A percentile compares a stretch with the other conserved stretches of the same genome.
These are phyloP conservation scores for Notodonta ziczac DNA, from an alignment of 2,888 invertebrate species.

Conservation along the genomic window DNA sequence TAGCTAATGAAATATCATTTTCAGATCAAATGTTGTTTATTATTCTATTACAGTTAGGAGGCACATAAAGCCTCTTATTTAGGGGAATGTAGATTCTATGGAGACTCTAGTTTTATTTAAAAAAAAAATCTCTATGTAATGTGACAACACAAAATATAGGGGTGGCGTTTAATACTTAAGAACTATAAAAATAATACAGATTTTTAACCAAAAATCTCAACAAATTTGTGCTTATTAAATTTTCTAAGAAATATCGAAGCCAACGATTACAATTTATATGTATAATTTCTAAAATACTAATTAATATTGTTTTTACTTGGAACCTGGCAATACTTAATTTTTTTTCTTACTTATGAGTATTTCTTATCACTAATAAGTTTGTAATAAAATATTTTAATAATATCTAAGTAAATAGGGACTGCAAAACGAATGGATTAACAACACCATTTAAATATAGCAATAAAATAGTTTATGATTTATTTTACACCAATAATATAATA, in stretches of 20 bases:
- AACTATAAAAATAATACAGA: conserved; percentile 27
- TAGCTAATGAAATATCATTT: conserved; percentile 26
- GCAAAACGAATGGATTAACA: not conserved
- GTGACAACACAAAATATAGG: not conserved
- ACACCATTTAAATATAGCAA: not conserved
- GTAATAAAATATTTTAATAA: conserved; percentile 34
- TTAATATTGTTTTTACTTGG: not conserved
- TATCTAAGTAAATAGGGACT: conserved; percentile 13
- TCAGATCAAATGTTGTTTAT: conserved; percentile 19
- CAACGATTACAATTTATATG: conserved; percentile 14
- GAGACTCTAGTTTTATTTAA: conserved; percentile 23
- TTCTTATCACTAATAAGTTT: conserved; percentile 41
- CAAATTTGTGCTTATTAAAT: conserved; percentile 34
- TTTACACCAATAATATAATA: not conserved
- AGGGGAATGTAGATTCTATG: conserved; percentile 27
- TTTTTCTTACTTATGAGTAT: conserved; percentile 42
- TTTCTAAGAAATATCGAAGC: conserved; percentile 32
- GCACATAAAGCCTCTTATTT: conserved; percentile 21
- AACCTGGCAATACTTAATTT: conserved; percentile 17
- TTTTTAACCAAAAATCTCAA: conserved; percentile 22
- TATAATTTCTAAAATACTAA: not conserved
- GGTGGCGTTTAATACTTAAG: conserved; percentile 16
- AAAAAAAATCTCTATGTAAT: conserved; percentile 1
- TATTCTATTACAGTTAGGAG: conserved; percentile 19
- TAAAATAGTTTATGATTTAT: not conserved